Percentiles rank a stretch among this genome's conserved stretches.
These are phyloP conservation scores for Mimumesa dahlbomi DNA, from an alignment of 2,888 invertebrate genomes.

Conservation along the genomic window DNA sequence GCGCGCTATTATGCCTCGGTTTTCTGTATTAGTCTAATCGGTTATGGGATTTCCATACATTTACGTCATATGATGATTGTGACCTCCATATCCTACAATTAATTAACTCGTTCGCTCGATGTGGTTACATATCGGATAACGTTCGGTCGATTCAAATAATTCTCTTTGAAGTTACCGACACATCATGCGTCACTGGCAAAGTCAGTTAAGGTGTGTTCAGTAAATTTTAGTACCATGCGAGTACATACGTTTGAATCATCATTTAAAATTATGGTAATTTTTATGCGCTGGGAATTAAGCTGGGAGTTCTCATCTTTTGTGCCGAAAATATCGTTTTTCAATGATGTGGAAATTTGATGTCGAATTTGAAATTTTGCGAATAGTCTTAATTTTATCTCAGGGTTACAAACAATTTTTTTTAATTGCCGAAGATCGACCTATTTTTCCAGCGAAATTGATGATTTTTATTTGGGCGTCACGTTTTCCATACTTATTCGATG, in stretches of 20 bases:
- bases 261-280: not conserved
- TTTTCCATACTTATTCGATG: too few species aligned
- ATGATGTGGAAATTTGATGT: too few species aligned
- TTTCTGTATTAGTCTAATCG: conserved; percentile 35
- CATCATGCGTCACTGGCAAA: conserved; percentile 10
- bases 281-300: too few species aligned
- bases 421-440: too few species aligned
- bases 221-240: conserved; percentile 20
- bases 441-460: too few species aligned
- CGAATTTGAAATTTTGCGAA: too few species aligned
- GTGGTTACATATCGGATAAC: conserved; percentile 29
- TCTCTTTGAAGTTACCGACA: conserved; percentile 35
- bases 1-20: conserved; percentile 22
- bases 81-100: conserved; percentile 24
- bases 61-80: conserved; percentile 11
- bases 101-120: conserved; percentile 36
- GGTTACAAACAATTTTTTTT: too few species aligned
- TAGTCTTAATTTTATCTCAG: too few species aligned
- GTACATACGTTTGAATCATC: not conserved
- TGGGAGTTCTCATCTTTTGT: too few species aligned
- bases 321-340: too few species aligned
- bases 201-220: conserved; percentile 14
- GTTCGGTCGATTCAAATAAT: conserved; percentile 35
- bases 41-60: conserved; percentile 16
- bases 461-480: too few species aligned